phyloP scores from a whole-genome alignment of 2,797 vertebrate genomes.

The Vireo griseus region DNA sequence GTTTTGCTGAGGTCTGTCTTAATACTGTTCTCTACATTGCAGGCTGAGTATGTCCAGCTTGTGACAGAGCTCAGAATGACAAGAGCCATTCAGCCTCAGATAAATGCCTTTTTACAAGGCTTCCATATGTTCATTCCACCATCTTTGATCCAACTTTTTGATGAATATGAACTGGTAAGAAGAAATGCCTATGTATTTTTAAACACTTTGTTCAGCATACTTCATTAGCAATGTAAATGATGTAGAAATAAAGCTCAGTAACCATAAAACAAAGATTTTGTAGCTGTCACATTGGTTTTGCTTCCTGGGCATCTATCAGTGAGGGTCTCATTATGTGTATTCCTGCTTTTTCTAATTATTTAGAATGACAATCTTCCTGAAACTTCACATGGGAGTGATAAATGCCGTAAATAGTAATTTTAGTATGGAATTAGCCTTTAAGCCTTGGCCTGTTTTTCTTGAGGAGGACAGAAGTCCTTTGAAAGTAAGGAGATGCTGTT shows the following conservation, averaged over 20 bases:
- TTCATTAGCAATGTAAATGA: background rate
- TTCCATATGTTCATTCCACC: constrained; percentile 98
- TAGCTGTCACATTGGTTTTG: background rate
- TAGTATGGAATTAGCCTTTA: background rate
- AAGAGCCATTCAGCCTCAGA: constrained; percentile 97
- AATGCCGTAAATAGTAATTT: background rate
- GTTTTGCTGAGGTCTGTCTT: background rate
- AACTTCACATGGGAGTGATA: background rate
- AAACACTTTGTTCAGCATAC: background rate
- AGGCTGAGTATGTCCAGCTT: constrained; percentile 98
- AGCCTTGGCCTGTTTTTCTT: background rate
- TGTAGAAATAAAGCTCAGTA: background rate
- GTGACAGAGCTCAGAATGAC: constrained; percentile 99
- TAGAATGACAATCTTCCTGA: background rate
- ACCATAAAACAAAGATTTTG: background rate
- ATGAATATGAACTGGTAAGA: constrained; percentile 96
- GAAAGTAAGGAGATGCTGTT: background rate
- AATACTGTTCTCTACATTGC: background rate
- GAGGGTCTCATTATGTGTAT: background rate
- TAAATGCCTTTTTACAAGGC: constrained; percentile 94
- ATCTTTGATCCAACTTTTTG: constrained; percentile 96
- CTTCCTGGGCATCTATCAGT: background rate
- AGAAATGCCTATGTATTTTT: background rate
- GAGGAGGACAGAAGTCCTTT: background rate
- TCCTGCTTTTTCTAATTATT: background rate